These are phyloP conservation scores for Eleutherodactylus coqui DNA, from an alignment of 2,797 vertebrate species.

Conservation along the genomic window DNA sequence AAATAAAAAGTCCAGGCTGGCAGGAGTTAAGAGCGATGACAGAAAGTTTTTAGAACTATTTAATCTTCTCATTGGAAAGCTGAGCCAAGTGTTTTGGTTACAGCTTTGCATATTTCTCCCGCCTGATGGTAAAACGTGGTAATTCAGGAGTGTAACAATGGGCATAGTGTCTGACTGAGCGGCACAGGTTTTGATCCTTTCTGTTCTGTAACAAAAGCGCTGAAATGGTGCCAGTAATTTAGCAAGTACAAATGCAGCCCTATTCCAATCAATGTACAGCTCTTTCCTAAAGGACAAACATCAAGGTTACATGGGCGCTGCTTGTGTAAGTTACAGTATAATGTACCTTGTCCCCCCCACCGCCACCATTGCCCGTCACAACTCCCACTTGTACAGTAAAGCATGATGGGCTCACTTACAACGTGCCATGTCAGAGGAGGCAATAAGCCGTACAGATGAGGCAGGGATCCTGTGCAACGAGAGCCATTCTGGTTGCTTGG, in stretches of 20 bases:
- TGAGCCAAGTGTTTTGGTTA: conserved; percentile 39
- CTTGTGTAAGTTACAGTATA: background rate
- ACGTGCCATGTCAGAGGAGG: background rate
- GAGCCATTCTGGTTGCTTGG: conserved; percentile 5
- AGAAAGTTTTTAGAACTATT: conserved; percentile 23
- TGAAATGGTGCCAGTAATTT: conserved; percentile 28
- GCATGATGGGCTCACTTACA: background rate
- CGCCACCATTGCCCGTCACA: no score
- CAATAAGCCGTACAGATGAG: background rate
- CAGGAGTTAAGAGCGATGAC: conserved; percentile 20
- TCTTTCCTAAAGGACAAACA: background rate
- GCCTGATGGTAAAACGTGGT: conserved; percentile 36
- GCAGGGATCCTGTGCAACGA: background rate
- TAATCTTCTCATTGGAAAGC: conserved; percentile 20
- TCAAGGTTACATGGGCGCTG: background rate
- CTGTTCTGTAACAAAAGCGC: conserved; percentile 44
- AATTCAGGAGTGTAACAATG: conserved; percentile 41
- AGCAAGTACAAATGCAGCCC: background rate
- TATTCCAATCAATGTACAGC: conserved; percentile 8
- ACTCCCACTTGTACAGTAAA: background rate
- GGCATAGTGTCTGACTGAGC: conserved; percentile 31
- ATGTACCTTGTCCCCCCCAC: background rate
- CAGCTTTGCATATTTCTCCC: conserved; percentile 35
- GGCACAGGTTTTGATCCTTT: conserved; percentile 35
- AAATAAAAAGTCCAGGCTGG: background rate